Evolutionary conservation across 2,113 vertebrate species (phyloP).

Genomic region (Corythaeola cristata): DNA sequence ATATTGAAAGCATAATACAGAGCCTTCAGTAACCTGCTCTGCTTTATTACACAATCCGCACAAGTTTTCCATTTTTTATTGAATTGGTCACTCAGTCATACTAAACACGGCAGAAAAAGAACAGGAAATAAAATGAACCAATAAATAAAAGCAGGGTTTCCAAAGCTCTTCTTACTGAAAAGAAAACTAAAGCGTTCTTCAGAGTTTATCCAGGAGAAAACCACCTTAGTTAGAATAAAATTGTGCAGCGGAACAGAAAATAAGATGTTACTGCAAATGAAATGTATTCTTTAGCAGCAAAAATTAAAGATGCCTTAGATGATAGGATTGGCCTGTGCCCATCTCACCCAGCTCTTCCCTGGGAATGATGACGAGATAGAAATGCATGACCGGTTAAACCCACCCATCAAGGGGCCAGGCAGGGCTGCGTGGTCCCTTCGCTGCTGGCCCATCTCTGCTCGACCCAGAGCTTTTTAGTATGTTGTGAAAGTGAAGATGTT

Average conservation of each 20-base stretch:
- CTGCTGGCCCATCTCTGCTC: background rate
- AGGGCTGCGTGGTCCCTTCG: background rate
- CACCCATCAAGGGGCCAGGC: background rate
- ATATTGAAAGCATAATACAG: constrained; percentile 57
- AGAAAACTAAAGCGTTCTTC: constrained; percentile 66
- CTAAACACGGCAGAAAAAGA: constrained; percentile 73
- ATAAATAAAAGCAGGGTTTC: constrained; percentile 71
- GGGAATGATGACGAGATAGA: background rate
- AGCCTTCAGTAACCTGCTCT: constrained; percentile 38
- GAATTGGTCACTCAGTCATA: constrained; percentile 76
- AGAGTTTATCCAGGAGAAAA: constrained; percentile 71
- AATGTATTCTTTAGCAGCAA: constrained; percentile 72
- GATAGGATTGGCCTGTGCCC: constrained; percentile 9
- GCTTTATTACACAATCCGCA: constrained; percentile 71
- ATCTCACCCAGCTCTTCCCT: background rate
- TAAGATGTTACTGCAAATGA: constrained; percentile 77
- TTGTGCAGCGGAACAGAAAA: constrained; percentile 81
- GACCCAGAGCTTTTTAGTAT: constrained; percentile 45
- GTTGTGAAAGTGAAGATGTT: constrained; percentile 71
- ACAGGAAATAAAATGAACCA: constrained; percentile 71
- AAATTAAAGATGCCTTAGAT: constrained; percentile 66
- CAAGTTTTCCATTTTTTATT: constrained; percentile 72
- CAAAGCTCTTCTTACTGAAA: constrained; percentile 61
- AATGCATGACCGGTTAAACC: background rate
- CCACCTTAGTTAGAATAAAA: constrained; percentile 75